Evolutionary conservation across 2,113 vertebrate species (phyloP), one percentile per base, ranked within the genome.

Genomic region (Poeciliopsis turrubarensis): DNA sequence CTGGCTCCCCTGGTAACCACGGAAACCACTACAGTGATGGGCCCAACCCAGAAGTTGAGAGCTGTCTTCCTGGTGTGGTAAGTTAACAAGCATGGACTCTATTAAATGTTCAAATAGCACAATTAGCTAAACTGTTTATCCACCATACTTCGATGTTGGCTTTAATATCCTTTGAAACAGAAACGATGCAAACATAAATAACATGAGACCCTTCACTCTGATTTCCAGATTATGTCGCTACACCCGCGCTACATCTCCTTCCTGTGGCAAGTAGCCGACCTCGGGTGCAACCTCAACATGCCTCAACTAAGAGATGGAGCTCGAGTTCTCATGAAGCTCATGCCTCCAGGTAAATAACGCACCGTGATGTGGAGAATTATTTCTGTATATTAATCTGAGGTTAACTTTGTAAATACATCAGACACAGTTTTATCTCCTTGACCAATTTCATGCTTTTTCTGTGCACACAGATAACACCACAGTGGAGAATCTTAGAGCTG

Each of bases 21-120:
- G 98, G 98, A 80, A 99, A 98, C 94, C 98, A 98, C 93, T 99
- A 96, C 84, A 99, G 98, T 7, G 98, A 99, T 84, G 98, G 98
- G 31, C 98, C 98, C 70, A 99, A 99, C 90, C 97, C 97, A 67
- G 98, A 98, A 92, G 98, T 99, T 73, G 98, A 99, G 94, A 96
- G 98, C 92, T 99, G 98, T 94, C 96, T 99, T 87, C 98, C 98
- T 81, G 98, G 98, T 82, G 98, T 99, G 96, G 98, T 99, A 82
- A 96, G 93, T 82, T 68, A 47, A 34, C 9, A 10, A 37, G 7
- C 39, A 19, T 47, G 14, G 44, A 19, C 17, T 17, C 15, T 64
- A 68, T 57, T n/a, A 29, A n/a, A 1, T 47, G 4, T 29, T 13
- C 13, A n/a, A 41, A 31, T 63, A 71, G 4, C 5, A 47, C 44